These are phyloP conservation scores for Onychomys torridus DNA, from an alignment of 2,797 vertebrate species.

Conservation along the genomic window DNA sequence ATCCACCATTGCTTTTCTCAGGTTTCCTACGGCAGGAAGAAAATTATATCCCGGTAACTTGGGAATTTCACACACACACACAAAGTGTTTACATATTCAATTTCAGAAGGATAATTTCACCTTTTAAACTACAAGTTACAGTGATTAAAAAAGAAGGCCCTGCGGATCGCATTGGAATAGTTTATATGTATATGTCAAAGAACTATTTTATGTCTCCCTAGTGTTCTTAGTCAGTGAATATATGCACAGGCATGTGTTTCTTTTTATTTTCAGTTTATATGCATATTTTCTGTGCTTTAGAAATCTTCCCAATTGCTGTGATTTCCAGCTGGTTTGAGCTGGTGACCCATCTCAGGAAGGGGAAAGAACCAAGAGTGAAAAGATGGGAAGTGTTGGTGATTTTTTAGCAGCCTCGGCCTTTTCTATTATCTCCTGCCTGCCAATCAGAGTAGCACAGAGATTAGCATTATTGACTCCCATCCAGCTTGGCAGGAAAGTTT, in stretches of 20 bases:
- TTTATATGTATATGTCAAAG: constrained; percentile 6
- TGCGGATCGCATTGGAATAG: background rate
- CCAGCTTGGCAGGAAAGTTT: background rate
- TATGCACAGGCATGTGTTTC: background rate
- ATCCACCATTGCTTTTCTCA: constrained; percentile 35
- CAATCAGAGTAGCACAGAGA: background rate
- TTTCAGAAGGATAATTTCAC: constrained; percentile 63
- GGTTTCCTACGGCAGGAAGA: constrained; percentile 26
- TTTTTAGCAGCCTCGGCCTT: background rate
- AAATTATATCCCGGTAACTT: constrained; percentile 38
- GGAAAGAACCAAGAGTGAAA: background rate
- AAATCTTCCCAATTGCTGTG: background rate
- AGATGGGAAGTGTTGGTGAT: background rate
- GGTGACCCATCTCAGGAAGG: background rate
- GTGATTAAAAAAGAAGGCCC: background rate
- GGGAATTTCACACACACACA: constrained; percentile 33
- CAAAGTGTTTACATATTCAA: background rate
- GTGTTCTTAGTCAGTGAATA: background rate
- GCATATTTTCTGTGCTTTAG: background rate
- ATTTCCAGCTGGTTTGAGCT: background rate
- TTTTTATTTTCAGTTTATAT: background rate
- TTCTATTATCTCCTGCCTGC: background rate
- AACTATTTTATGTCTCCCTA: background rate
- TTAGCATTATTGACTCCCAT: background rate
- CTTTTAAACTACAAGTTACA: background rate